A percentile compares a stretch with the other conserved stretches of the same genome.
Evolutionary conservation across 1,140 invertebrate genomes (phyloP).

Genomic region (Drosophila albomicans): DNA sequence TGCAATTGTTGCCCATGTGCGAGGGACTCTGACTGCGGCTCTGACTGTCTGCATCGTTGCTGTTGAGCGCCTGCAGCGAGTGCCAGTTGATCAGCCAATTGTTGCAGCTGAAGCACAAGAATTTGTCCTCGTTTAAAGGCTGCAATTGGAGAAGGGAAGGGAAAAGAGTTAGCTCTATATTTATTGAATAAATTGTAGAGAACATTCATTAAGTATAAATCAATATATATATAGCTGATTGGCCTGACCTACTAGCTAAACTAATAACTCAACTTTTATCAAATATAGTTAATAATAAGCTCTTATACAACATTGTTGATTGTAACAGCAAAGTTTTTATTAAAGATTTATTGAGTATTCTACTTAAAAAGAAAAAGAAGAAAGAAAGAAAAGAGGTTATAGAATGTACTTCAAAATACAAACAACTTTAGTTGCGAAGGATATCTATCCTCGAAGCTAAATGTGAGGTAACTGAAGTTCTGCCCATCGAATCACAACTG

Average conservation of each 20-base stretch:
- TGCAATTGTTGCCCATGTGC: slow-evolving; percentile 72
- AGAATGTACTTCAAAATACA: too few relatives aligned
- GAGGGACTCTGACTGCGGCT: slow-evolving; percentile 62
- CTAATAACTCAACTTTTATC: too few relatives aligned
- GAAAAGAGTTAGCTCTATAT: neutral
- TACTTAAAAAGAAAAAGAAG: too few relatives aligned
- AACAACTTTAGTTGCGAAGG: neutral
- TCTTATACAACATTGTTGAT: too few relatives aligned
- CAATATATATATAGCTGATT: too few relatives aligned
- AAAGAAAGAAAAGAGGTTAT: too few relatives aligned
- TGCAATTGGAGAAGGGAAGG: slow-evolving; percentile 36
- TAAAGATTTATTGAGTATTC: too few relatives aligned
- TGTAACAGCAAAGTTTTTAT: too few relatives aligned
- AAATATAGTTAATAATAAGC: too few relatives aligned
- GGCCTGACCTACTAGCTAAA: too few relatives aligned
- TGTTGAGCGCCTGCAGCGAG: slow-evolving; percentile 79
- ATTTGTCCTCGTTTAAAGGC: slow-evolving; percentile 83
- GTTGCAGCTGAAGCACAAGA: slow-evolving; percentile 84
- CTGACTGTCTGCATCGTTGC: slow-evolving; percentile 79
- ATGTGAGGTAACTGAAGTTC: slow-evolving; percentile 11
- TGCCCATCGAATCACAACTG: slow-evolving; percentile 30
- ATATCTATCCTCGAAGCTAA: neutral
- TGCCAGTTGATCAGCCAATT: slow-evolving; percentile 85
- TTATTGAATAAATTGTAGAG: neutral
- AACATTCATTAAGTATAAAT: too few relatives aligned